These are phyloP conservation scores for Lysandra coridon DNA, from an alignment of 2,888 invertebrate genomes.

Conservation along the genomic window DNA sequence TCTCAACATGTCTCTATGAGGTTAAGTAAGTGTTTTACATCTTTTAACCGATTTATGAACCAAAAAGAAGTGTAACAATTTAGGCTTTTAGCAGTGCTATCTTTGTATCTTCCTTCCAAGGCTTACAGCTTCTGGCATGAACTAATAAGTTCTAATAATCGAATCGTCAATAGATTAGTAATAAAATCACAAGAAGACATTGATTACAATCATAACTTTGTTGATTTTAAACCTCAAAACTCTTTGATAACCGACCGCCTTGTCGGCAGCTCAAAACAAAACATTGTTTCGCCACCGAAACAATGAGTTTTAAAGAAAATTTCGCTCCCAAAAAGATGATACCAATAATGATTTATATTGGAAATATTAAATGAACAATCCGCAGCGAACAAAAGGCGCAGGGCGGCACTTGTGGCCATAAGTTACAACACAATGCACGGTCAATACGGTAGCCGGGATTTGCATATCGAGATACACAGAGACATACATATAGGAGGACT, in stretches of 20 bases:
- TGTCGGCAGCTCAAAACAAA: background rate
- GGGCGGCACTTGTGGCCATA: constrained; percentile 48
- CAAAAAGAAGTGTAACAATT: no score
- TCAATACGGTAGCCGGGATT: constrained; percentile 69
- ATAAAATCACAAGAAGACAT: background rate
- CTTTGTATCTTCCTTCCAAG: no score
- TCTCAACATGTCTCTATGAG: no score
- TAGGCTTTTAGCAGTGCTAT: no score
- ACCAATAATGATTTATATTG: constrained; percentile 34
- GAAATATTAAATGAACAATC: constrained; percentile 32
- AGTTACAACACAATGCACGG: constrained; percentile 69
- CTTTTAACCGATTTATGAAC: no score
- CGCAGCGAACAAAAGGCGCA: constrained; percentile 26
- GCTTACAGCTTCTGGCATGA: no score
- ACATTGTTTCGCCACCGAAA: background rate
- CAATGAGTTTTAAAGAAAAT: constrained; percentile 13
- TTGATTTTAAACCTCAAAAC: background rate
- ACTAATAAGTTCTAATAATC: no score
- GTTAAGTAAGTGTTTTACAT: no score
- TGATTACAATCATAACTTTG: background rate
- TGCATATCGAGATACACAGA: constrained; percentile 61
- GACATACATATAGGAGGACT: background rate
- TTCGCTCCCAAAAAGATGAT: constrained; percentile 25
- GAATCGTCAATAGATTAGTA: background rate
- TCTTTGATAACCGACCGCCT: background rate